A percentile compares a stretch with the other conserved stretches of the same genome.
Evolutionary conservation across 1,140 invertebrate genomes (phyloP).

Genomic region (Chrysoperla carnea): DNA sequence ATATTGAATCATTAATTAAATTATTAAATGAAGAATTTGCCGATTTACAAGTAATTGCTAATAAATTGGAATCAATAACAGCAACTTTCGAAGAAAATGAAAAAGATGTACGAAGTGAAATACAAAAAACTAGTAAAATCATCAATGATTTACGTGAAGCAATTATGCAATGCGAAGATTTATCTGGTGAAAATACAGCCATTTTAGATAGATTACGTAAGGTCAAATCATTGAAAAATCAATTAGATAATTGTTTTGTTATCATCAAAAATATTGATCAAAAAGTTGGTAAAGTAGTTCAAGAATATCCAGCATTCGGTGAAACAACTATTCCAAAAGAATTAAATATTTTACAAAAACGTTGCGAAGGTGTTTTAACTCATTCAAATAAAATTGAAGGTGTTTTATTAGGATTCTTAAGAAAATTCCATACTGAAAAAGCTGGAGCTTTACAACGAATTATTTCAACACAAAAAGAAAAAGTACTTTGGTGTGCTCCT

Average conservation of each 20-base stretch:
- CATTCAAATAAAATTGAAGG: conserved; percentile 68
- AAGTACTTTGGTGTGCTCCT: conserved; percentile 80
- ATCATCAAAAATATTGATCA: conserved; percentile 48
- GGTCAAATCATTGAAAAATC: conserved; percentile 47
- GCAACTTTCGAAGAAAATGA: conserved; percentile 55
- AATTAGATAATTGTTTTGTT: conserved; percentile 42
- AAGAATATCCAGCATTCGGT: conserved; percentile 60
- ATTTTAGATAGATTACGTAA: conserved; percentile 61
- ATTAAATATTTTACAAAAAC: conserved; percentile 54
- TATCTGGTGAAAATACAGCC: conserved; percentile 70
- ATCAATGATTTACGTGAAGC: conserved; percentile 65
- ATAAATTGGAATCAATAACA: conserved; percentile 53
- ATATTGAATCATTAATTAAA: conserved; percentile 45
- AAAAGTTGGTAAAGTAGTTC: conserved; percentile 50
- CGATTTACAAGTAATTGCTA: conserved; percentile 50
- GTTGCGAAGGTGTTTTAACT: conserved; percentile 49
- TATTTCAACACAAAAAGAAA: conserved; percentile 64
- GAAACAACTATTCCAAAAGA: conserved; percentile 64
- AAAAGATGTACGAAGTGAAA: conserved; percentile 44
- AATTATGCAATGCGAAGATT: conserved; percentile 79
- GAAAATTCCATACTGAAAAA: conserved; percentile 77
- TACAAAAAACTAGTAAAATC: conserved; percentile 47
- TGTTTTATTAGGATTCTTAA: conserved; percentile 62
- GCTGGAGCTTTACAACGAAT: conserved; percentile 61
- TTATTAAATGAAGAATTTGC: conserved; percentile 63